Base-by-base conservation (phyloP, 2,888 invertebrate species). In the Standfussiana lucernea region DNA sequence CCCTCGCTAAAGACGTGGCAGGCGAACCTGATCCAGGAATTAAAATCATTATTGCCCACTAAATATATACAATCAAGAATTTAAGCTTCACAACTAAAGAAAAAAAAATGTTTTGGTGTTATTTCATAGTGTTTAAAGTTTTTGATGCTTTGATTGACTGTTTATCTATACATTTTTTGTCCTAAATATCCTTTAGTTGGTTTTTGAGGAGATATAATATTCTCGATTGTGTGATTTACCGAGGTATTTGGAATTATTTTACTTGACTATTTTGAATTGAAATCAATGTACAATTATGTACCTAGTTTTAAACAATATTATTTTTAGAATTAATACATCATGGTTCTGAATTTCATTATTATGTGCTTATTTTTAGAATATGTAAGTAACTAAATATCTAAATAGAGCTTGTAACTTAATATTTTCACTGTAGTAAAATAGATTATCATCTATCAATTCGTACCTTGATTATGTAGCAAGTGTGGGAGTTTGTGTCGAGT, bases 31-130 rank as follows among this genome's bases (percentile, higher is more conserved):
- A 96, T 10, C 95, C 96, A 3, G 95, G 93, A 2, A 91, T 96
- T 11, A 95, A 94, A 89, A 96, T 96, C 75, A 96, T 96, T 75
- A 95, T 96, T 66, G 95, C 93, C 53, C 96, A 96, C 90, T 96
- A 95, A 90, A 65, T 47, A 28, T 35, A 40, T 56, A 15, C 1
- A 13, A 50, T 37, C 15, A 40, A 45, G 32, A 66, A 28, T 35
- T 40, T 10, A 5, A 40, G 15, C n/a, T n/a, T 53, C 18, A 77
- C 35, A 76, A 35, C 11, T 21, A 18, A 56, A 37, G 18, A 56
- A 3, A 18, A 18, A 28, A 8, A 47, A 65, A 13, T 79, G 40
- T 64, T 61, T 13, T 40, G 5, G 1, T 37, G 45, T 67, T 67
- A 42, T 18, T 65, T 37, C 3, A 59, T 61, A 32, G 32, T 50